phyloP scores from a whole-genome alignment of 1,140 invertebrate genomes.

The Diuraphis noxia region DNA sequence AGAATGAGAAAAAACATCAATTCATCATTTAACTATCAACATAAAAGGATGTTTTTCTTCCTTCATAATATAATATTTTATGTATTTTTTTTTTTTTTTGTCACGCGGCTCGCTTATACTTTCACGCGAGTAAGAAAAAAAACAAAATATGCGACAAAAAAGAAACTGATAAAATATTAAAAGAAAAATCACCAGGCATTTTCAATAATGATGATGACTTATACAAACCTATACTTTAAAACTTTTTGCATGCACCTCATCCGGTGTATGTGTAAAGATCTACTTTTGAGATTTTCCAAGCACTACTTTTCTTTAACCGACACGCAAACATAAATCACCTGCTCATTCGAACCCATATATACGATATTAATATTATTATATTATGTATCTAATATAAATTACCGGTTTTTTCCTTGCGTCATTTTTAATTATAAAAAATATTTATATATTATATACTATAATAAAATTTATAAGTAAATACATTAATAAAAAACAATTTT shows the following conservation, averaged over 20 bases:
- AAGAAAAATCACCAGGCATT: constrained; percentile 19
- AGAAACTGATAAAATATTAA: constrained; percentile 1
- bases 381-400: not conserved
- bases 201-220: constrained; percentile 41
- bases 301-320: not conserved
- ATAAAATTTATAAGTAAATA: too few species aligned
- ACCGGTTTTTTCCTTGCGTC: too few species aligned
- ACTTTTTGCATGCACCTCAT: not conserved
- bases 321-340: not conserved
- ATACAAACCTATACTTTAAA: constrained; percentile 18
- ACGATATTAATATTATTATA: not conserved
- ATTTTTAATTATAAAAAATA: too few species aligned
- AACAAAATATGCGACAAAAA: not conserved
- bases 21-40: not conserved
- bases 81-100: constrained; percentile 9
- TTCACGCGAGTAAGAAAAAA: not conserved
- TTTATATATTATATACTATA: too few species aligned
- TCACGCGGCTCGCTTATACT: not conserved
- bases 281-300: not conserved
- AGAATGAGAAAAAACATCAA: not conserved
- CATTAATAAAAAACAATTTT: too few species aligned
- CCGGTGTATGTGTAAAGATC: not conserved
- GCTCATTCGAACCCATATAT: not conserved
- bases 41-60: not conserved
- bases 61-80: not conserved